Evolutionary conservation across 2,113 vertebrate species (phyloP).

Genomic region (Lanius ludovicianus): DNA sequence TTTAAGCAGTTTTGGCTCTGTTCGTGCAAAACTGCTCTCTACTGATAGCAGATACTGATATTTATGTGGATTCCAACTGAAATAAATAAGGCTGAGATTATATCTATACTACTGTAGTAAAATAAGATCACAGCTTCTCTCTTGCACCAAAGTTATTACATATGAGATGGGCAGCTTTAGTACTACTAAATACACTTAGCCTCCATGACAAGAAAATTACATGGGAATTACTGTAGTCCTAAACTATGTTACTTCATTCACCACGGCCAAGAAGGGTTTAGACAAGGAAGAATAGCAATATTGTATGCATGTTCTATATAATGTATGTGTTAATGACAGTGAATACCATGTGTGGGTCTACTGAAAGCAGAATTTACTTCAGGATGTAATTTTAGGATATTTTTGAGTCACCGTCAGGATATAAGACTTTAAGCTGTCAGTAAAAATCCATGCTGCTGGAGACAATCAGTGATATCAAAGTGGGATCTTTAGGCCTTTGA

Average conservation of each 20-base stretch:
- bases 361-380: background rate
- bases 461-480: background rate
- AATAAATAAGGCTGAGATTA: background rate
- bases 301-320: background rate
- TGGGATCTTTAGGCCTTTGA: background rate
- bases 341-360: background rate
- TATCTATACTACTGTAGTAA: background rate
- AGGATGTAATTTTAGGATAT: background rate
- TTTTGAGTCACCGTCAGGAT: background rate
- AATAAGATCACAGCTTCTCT: background rate
- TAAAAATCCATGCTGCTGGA: background rate
- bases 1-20: background rate
- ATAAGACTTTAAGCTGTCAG: background rate
- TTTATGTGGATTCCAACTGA: background rate
- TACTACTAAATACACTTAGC: background rate
- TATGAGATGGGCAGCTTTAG: background rate
- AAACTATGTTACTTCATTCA: background rate
- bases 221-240: background rate
- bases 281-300: background rate
- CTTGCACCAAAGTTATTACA: background rate
- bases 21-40: background rate
- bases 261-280: background rate
- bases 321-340: background rate
- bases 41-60: background rate
- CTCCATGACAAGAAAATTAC: background rate